Conservation (phyloP, 2,113 vertebrate species). For the Microtus pennsylvanicus region DNA sequence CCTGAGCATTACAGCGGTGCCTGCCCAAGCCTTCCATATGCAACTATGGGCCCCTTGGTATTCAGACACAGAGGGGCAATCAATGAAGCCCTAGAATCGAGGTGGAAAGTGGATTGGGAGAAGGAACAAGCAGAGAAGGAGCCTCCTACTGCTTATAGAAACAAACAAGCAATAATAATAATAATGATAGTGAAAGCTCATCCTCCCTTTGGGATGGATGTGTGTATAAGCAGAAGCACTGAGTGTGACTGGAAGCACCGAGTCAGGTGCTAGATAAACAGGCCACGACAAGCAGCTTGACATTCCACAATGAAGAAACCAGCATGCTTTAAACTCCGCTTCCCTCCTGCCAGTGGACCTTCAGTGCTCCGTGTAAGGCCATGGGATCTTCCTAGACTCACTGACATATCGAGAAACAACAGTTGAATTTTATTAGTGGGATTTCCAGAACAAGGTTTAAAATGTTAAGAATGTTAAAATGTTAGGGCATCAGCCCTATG, state of each 20-base stretch:
- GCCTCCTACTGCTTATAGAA: background rate
- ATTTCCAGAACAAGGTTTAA: conserved; percentile 56
- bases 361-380: conserved; percentile 42
- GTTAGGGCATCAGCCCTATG: background rate
- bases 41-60: background rate
- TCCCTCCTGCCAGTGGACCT: background rate
- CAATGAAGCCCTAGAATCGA: background rate
- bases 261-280: background rate
- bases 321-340: conserved; percentile 17
- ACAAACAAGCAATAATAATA: background rate
- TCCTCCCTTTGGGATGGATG: background rate
- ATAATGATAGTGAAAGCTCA: background rate
- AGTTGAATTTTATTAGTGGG: conserved; percentile 40
- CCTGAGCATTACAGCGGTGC: accelerated
- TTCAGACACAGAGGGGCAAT: background rate
- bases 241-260: background rate
- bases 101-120: background rate
- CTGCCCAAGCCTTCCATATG: accelerated
- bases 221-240: background rate
- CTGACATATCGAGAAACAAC: conserved; percentile 12
- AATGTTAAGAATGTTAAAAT: conserved; percentile 15
- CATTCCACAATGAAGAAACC: background rate
- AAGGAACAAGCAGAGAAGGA: background rate
- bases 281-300: background rate
- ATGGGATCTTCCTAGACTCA: conserved; percentile 40